A percentile compares a stretch with the other conserved stretches of the same genome.
phyloP scores from a whole-genome alignment of 1,140 invertebrate genomes.

The Drosophila arawakana region DNA sequence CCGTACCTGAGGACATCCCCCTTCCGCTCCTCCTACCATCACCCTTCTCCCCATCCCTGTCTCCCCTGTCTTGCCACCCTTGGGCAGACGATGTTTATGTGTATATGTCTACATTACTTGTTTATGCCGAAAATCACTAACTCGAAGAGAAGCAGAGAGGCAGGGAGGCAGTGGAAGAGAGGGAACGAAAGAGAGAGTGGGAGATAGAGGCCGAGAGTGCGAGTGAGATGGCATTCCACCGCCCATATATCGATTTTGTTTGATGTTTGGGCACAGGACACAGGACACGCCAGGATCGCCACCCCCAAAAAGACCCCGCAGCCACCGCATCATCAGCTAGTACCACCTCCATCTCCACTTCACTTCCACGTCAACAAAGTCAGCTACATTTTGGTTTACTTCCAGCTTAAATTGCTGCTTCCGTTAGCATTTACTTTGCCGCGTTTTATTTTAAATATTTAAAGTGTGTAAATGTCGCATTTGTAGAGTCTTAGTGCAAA shows the following conservation, averaged over 20 bases:
- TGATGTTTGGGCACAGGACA: constrained; percentile 67
- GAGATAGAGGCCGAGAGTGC: neutral
- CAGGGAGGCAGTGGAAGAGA: neutral
- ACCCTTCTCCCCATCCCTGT: neutral
- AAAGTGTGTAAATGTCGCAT: constrained; percentile 67
- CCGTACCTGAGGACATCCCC: constrained; percentile 43
- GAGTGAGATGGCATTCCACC: constrained; percentile 26
- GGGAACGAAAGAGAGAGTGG: neutral
- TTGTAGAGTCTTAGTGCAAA: constrained; percentile 20
- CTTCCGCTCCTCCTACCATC: neutral
- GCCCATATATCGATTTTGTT: constrained; percentile 79
- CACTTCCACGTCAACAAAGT: too few species aligned
- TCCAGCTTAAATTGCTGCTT: constrained; percentile 20
- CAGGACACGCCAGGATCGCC: constrained; percentile 39
- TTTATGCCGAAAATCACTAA: constrained; percentile 78
- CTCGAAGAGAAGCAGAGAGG: constrained; percentile 11
- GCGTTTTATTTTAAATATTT: constrained; percentile 74
- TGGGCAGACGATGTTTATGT: constrained; percentile 27
- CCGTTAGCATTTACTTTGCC: constrained; percentile 57
- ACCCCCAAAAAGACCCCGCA: constrained; percentile 47
- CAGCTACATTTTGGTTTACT: too few species aligned
- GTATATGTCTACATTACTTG: constrained; percentile 58
- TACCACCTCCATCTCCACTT: neutral
- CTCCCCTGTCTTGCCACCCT: neutral
- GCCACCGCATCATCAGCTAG: constrained; percentile 33